Evolutionary conservation across 2,888 invertebrate species (phyloP), one percentile per base, ranked within the genome.

Genomic region (Drosophila sordidula): DNA sequence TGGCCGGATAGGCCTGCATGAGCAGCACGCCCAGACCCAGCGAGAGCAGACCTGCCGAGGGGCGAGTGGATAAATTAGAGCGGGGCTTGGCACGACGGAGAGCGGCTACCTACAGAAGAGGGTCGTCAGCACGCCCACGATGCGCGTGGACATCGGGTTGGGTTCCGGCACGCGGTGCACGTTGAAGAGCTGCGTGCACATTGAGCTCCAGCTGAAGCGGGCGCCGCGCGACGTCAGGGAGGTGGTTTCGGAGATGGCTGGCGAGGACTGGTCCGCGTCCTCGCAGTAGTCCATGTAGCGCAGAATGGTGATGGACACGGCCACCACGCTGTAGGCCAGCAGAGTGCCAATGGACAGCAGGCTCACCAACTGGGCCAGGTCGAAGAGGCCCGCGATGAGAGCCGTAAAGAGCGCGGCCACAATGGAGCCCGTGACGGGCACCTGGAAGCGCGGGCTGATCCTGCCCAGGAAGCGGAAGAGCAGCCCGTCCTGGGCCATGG

Each of bases 341-440:
- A 97, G 92, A 0, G 97, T 97, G 6, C 97, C 97, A 86, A 98
- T 97, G 0, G 97, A 97, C 95, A 98, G 96, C 94, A 98, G 96
- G 89, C 96, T 96, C 22, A 98, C 96, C 52, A 98, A 93, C 81
- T 97, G 96, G 11, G 95, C 94, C 67, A 98, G 93, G 89, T 98
- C 95, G 89, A 98, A 96, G 54, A 97, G 92, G 78, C 97, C 95
- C 0, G 98, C 96, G 90, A 98, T 93, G 0, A 96, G 92, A 25
- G 96, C 97, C 95, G 97, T 95, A 39, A 96, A 89, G 6, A 94
- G 79, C 2, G 97, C 95, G 11, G 96, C 95, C 25, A 95, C 91
- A 38, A 95, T 91, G 1, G 97, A 96, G 0, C 96, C 97, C 54
- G 95, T 90, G 0, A 96, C 93, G 0, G 97, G 97, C 0, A 97